phyloP scores from a whole-genome alignment of 2,888 invertebrate species.

The Apocheima hispidaria region DNA sequence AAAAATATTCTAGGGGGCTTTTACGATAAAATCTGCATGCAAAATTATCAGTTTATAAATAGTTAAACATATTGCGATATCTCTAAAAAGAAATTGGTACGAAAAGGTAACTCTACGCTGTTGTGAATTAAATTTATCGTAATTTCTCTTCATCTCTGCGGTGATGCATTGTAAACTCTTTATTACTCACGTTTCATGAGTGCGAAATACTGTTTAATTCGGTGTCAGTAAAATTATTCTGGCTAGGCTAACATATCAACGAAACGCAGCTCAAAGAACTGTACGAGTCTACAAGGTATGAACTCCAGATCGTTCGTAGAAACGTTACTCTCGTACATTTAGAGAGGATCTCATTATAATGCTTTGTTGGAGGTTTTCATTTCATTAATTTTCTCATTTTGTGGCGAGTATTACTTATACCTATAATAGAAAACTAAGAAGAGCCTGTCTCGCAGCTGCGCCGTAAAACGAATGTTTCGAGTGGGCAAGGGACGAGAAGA shows the following conservation, averaged over 20 bases:
- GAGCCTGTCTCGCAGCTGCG: constrained; percentile 48
- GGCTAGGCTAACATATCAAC: not conserved
- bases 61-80: not conserved
- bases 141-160: not conserved
- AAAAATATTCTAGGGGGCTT: not conserved
- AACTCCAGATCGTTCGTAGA: constrained; percentile 8
- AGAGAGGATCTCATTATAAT: constrained; percentile 20
- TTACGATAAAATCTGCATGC: not conserved
- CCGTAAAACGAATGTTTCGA: constrained; percentile 55
- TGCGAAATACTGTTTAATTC: not conserved
- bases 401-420: constrained; percentile 50
- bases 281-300: not conserved
- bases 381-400: constrained; percentile 41
- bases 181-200: not conserved
- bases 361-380: constrained; percentile 27
- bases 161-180: not conserved
- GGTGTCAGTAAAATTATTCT: not conserved
- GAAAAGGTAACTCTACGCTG: not conserved
- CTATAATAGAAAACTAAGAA: constrained; percentile 46
- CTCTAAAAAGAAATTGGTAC: not conserved
- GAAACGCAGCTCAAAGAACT: too few species aligned
- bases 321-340: constrained; percentile 19
- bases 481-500: constrained; percentile 52
- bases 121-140: not conserved
- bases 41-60: not conserved